phyloP scores from a whole-genome alignment of 64 coral and sea anemone species.

The Montipora capricornis region DNA sequence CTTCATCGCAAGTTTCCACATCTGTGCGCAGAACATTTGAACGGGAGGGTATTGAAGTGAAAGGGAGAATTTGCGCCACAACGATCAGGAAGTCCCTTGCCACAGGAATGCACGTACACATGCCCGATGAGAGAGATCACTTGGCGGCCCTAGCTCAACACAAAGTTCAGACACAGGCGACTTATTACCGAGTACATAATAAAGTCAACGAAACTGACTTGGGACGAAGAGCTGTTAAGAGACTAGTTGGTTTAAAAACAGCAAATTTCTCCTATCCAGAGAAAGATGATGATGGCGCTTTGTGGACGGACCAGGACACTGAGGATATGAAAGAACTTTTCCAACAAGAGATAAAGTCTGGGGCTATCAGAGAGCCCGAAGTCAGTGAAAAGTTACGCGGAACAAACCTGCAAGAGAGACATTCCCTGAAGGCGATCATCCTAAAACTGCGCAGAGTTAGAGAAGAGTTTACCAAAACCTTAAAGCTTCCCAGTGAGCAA shows the following conservation, averaged over 20 bases:
- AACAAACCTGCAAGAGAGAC: conserved; percentile 4
- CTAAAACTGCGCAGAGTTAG: conserved; percentile 48
- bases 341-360: conserved; percentile 42
- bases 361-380: conserved; percentile 17
- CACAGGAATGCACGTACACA: conserved; percentile 49
- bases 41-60: conserved; percentile 50
- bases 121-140: conserved; percentile 57
- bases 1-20: conserved; percentile 61
- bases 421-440: conserved; percentile 51
- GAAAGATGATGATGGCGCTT: neutral
- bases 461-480: neutral
- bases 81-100: conserved; percentile 62
- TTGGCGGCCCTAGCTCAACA: conserved; percentile 74
- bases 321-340: conserved; percentile 36
- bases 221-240: conserved; percentile 57
- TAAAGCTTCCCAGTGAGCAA: conserved; percentile 4
- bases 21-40: conserved; percentile 57
- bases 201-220: conserved; percentile 65
- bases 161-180: conserved; percentile 58
- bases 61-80: conserved; percentile 50
- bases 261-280: too few relatives aligned
- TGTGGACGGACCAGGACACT: conserved; percentile 47
- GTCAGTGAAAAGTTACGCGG: conserved; percentile 38
- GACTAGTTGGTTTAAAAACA: conserved; percentile 51
- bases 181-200: conserved; percentile 57